A percentile compares a stretch with the other conserved stretches of the same genome.
phyloP scores from a whole-genome alignment of 2,113 vertebrate species.

The Istiophorus platypterus region DNA sequence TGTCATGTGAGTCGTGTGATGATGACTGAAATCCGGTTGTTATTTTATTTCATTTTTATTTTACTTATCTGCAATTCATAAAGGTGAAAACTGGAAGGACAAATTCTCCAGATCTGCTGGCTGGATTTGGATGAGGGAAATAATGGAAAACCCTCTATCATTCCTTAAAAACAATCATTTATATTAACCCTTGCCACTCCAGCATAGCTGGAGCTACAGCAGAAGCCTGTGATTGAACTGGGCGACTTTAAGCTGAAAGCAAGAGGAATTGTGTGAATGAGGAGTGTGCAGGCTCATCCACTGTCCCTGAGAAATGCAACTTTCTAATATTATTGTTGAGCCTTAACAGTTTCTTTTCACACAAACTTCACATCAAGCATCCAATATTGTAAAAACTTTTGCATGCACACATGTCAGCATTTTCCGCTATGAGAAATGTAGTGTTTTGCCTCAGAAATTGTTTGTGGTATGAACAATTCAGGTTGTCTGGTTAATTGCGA shows the following conservation, averaged over 20 bases:
- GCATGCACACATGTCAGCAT: conserved; percentile 33
- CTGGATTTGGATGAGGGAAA: conserved; percentile 14
- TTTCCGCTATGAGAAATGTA: conserved; percentile 1
- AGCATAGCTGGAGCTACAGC: background rate
- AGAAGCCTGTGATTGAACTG: conserved; percentile 4
- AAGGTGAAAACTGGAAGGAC: conserved; percentile 11
- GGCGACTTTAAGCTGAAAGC: background rate
- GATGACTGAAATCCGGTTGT: background rate
- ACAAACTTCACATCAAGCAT: conserved; percentile 21
- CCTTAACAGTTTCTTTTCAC: conserved; percentile 8
- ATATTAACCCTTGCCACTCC: background rate
- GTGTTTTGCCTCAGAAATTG: conserved; percentile 52
- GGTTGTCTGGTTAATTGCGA: conserved; percentile 56
- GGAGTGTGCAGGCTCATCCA: background rate
- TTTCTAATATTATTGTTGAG: conserved; percentile 2
- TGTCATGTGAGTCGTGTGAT: conserved; percentile 3
- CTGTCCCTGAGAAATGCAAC: conserved; percentile 12
- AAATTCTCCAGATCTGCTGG: background rate
- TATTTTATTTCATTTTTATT: background rate
- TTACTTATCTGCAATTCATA: background rate
- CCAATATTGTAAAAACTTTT: conserved; percentile 26
- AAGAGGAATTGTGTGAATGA: background rate
- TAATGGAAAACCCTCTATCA: background rate
- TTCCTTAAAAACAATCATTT: background rate
- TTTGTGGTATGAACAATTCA: conserved; percentile 52